Evolutionary conservation across 2,797 vertebrate genomes (phyloP).

Genomic region (Megaceryle alcyon): DNA sequence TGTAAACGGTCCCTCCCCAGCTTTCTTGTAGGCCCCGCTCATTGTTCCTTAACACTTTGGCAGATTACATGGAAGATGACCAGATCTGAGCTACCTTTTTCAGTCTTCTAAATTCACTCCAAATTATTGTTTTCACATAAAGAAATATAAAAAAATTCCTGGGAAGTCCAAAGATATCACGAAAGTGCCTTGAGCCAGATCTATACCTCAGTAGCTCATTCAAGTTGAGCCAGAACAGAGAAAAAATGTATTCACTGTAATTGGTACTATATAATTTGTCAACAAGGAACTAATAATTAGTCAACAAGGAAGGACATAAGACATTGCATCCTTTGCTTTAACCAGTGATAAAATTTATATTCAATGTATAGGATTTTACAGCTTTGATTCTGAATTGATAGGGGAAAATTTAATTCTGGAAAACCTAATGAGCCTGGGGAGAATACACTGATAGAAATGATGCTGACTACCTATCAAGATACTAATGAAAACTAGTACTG

Average conservation of each 20-base stretch:
- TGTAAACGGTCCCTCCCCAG: too few relatives aligned
- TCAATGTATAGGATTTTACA: fast-evolving
- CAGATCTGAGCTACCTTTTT: background rate
- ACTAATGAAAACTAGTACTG: background rate
- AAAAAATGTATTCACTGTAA: background rate
- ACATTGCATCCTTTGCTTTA: background rate
- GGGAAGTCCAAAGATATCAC: background rate
- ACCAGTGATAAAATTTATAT: background rate
- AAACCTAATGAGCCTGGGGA: background rate
- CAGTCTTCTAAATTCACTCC: background rate
- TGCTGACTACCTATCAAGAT: background rate
- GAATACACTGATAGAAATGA: background rate
- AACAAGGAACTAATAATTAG: background rate
- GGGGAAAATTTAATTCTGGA: background rate
- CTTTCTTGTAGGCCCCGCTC: too few relatives aligned
- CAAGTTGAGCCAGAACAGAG: background rate
- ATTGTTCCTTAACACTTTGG: background rate
- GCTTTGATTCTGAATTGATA: background rate
- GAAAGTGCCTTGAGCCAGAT: background rate
- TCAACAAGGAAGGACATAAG: background rate
- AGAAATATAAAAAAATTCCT: background rate
- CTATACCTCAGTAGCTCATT: background rate
- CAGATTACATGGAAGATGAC: background rate
- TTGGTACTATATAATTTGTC: background rate
- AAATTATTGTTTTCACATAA: background rate